A percentile compares a stretch with the other conserved stretches of the same genome.
Evolutionary conservation across 1,140 invertebrate species (phyloP).

Genomic region (Penaeus indicus): DNA sequence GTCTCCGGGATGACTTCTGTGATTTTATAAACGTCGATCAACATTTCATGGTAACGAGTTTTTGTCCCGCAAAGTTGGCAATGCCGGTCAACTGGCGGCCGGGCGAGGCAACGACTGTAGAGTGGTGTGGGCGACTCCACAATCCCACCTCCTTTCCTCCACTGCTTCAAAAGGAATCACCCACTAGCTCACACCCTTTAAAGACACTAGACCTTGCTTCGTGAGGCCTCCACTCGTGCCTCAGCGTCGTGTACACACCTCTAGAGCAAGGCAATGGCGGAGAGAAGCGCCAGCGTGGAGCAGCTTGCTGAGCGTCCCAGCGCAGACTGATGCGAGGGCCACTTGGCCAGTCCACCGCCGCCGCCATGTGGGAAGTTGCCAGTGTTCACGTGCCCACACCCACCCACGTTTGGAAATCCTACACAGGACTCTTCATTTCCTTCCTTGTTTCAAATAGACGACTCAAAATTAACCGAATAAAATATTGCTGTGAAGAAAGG

Average conservation of each 20-base stretch:
- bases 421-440: not conserved
- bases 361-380: constrained; percentile 54
- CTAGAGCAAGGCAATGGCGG: constrained; percentile 59
- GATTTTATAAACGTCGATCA: constrained; percentile 1
- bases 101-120: not conserved
- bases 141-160: constrained; percentile 36
- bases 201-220: constrained; percentile 50
- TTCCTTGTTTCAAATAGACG: not conserved
- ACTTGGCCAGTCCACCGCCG: constrained; percentile 50
- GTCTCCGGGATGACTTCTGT: not conserved
- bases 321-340: constrained; percentile 59
- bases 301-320: constrained; percentile 61
- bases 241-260: constrained; percentile 52
- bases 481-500: not conserved
- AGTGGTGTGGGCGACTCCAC: not conserved
- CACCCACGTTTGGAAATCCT: constrained; percentile 35
- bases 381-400: constrained; percentile 42
- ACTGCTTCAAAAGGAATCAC: constrained; percentile 34
- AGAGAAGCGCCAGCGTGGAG: constrained; percentile 61
- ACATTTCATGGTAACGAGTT: constrained; percentile 44
- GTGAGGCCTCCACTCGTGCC: constrained; percentile 31
- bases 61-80: constrained; percentile 55
- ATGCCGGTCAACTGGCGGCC: constrained; percentile 55
- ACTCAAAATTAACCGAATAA: not conserved
- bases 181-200: constrained; percentile 42